Evolutionary conservation across 2,888 invertebrate genomes (phyloP).

Genomic region (Neuroscelio doddi): DNA sequence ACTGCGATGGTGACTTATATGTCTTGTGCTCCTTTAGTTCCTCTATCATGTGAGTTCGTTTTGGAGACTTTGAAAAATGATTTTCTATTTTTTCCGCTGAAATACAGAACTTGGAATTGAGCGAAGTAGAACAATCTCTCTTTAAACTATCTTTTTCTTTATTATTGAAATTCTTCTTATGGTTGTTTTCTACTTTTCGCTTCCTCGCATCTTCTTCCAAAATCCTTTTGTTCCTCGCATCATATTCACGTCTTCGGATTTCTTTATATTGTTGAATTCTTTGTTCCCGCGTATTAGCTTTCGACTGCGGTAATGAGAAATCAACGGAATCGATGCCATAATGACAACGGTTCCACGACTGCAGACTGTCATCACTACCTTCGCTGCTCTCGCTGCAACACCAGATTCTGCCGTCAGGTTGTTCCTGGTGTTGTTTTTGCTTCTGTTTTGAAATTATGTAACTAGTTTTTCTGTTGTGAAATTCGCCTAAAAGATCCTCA

Average conservation of each 20-base stretch:
- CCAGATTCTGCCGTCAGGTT: slow-evolving; percentile 59
- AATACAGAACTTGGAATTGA: slow-evolving; percentile 18
- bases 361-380: slow-evolving; percentile 68
- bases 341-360: slow-evolving; percentile 58
- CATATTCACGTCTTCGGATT: slow-evolving; percentile 65
- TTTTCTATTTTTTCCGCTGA: slow-evolving; percentile 35
- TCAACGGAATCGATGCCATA: slow-evolving; percentile 64
- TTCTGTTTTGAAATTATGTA: no score
- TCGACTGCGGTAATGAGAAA: slow-evolving; percentile 51
- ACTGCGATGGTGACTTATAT: no score
- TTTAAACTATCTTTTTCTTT: slow-evolving; percentile 17
- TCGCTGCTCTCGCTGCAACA: slow-evolving; percentile 70
- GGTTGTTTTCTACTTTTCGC: slow-evolving; percentile 59
- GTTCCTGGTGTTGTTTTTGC: slow-evolving; percentile 49
- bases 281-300: slow-evolving; percentile 64
- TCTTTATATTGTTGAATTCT: slow-evolving; percentile 68
- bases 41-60: no score
- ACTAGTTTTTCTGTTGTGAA: slow-evolving; percentile 54
- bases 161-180: no score
- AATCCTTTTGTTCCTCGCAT: slow-evolving; percentile 63
- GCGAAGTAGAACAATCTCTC: slow-evolving; percentile 15
- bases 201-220: slow-evolving; percentile 65
- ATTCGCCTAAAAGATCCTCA: slow-evolving; percentile 62
- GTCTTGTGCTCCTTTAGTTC: no score
- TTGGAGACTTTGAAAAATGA: no score